A percentile compares a stretch with the other conserved stretches of the same genome.
These are phyloP conservation scores for Calameuta filiformis DNA, from an alignment of 2,888 invertebrate species.

Conservation along the genomic window DNA sequence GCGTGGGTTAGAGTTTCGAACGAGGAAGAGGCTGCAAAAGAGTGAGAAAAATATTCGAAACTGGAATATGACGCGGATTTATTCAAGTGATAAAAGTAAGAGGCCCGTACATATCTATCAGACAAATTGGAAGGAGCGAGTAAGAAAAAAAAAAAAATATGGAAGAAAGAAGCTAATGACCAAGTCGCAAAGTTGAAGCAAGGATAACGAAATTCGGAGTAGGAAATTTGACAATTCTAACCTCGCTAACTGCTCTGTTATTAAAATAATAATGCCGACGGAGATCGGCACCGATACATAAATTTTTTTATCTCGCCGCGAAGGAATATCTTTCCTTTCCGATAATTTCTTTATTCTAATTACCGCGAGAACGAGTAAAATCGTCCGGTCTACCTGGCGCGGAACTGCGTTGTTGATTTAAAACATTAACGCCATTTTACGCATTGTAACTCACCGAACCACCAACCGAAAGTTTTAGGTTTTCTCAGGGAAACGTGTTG, in stretches of 20 bases:
- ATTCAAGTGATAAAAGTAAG: not conserved
- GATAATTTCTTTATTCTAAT: not conserved
- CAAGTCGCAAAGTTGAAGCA: not conserved
- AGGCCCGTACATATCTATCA: not conserved
- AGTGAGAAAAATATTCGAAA: not conserved
- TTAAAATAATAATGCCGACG: not conserved
- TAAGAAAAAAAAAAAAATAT: slow-evolving; percentile 10
- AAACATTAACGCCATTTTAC: not conserved
- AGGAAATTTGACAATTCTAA: not conserved
- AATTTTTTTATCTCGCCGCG: not conserved
- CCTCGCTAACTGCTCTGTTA: not conserved
- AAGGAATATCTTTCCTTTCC: not conserved
- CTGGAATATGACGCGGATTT: not conserved
- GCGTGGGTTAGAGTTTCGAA: not conserved
- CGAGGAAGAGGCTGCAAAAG: not conserved
- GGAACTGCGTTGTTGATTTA: not conserved
- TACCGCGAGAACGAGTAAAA: not conserved
- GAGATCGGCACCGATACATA: not conserved
- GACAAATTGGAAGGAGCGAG: not conserved
- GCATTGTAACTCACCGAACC: not conserved
- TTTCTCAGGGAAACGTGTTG: no score
- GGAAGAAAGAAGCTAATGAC: not conserved
- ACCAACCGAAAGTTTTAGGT: not conserved
- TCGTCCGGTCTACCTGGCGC: not conserved
- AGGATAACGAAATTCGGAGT: not conserved